Conservation (phyloP, 2,888 invertebrate species). For the Zygothrica quintamaculata region DNA sequence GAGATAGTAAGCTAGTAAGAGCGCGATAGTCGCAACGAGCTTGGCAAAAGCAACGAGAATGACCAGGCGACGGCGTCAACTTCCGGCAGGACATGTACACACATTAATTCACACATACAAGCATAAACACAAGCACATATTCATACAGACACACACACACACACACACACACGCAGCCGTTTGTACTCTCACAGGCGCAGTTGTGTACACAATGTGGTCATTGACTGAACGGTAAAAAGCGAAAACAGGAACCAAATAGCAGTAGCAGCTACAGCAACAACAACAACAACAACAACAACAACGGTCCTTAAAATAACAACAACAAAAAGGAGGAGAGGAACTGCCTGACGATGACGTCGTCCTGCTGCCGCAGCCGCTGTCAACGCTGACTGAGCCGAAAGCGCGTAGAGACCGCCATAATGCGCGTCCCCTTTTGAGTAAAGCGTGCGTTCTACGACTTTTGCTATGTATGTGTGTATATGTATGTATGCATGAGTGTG, state of each 20-base stretch:
- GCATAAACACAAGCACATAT: constrained; percentile 6
- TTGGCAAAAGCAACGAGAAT: constrained; percentile 40
- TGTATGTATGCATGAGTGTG: constrained; percentile 12
- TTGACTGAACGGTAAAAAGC: constrained; percentile 81
- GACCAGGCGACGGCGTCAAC: constrained; percentile 75
- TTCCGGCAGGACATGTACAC: constrained; percentile 75
- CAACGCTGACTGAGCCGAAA: constrained; percentile 57
- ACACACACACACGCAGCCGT: constrained; percentile 13
- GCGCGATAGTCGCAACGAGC: constrained; percentile 21
- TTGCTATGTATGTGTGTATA: constrained; percentile 2
- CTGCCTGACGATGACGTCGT: constrained; percentile 72
- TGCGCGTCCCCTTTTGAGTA: constrained; percentile 69
- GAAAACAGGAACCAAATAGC: constrained; percentile 76
- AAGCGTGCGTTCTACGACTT: constrained; percentile 3
- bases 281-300: constrained; percentile 40
- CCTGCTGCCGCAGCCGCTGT: constrained; percentile 43
- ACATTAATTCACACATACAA: constrained; percentile 32
- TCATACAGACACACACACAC: constrained; percentile 1
- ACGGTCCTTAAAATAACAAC: too few relatives aligned
- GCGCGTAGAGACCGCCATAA: constrained; percentile 75
- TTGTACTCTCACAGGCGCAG: constrained; percentile 32
- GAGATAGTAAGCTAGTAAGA: constrained; percentile 10
- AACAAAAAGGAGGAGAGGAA: too few relatives aligned
- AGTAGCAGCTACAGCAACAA: constrained; percentile 26
- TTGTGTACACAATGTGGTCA: constrained; percentile 79